Base-by-base conservation (phyloP, 2,797 vertebrate species). In the Galago senegalensis region DNA sequence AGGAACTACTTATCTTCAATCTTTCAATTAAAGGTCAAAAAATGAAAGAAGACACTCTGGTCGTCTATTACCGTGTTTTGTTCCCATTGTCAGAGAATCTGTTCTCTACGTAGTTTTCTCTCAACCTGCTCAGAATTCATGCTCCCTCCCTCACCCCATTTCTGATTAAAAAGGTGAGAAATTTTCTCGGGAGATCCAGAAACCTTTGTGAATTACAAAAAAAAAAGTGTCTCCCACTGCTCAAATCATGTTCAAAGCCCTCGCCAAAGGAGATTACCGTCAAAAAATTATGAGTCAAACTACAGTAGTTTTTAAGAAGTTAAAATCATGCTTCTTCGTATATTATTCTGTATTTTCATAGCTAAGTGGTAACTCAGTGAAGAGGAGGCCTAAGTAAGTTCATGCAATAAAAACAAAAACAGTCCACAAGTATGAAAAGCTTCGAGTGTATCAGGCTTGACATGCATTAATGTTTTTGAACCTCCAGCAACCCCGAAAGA, bases 11-110 rank as follows among this genome's bases (percentile, higher is more conserved):
- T 98, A 98, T 98, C 98, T 98, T 98, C 97, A 98, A 98, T 98
- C 98, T 98, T 99, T 98, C 98, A 98, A 98, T 99, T 99, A 99
- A 98, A 99, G 99, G 98, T 99, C 98, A 99, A 97, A 98, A 98
- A 98, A 98, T 97, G 97, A 98, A 98, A 96, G 94, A 96, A 92
- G 97, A 92, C 97, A 97, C 96, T 79, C 91, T 93, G 96, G 96
- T 75, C 85, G 70, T 97, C 98, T 98, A 93, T 98, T 98, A 98
- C 17, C 29, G 43, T 96, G 95, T 96, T 97, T 92, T 86, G 89
- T 96, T 97, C 92, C 88, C 77, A 61, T 97, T 86, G 92, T 92
- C 92, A 96, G 87, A 89, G 82, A 93, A 77, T 97, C 92, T 95
- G 53, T 95, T 98, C 83, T 98, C 97, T 95, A 93, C 61, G 60